Evolutionary conservation across 1,140 invertebrate genomes (phyloP).

Genomic region (Drosophila bipectinata): DNA sequence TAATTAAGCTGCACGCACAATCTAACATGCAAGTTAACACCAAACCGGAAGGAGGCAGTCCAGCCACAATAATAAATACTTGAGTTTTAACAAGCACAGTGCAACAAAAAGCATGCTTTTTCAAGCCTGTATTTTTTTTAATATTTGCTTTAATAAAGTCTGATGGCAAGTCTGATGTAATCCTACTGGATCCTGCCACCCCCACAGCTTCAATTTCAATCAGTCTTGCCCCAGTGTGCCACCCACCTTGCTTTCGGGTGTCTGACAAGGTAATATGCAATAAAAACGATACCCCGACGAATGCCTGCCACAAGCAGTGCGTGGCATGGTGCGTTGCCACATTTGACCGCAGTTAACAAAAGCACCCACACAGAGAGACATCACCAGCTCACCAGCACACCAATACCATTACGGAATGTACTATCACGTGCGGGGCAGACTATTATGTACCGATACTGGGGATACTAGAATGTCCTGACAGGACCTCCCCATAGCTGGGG

Average conservation of each 20-base stretch:
- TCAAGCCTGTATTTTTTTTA: no score
- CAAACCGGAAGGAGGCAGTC: slow-evolving; percentile 26
- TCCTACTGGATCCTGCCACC: no score
- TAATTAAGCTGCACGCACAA: slow-evolving; percentile 82
- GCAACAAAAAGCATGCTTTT: slow-evolving; percentile 8
- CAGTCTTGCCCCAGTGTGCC: slow-evolving; percentile 48
- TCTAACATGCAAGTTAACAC: slow-evolving; percentile 81
- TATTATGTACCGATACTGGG: slow-evolving; percentile 37
- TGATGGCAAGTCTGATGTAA: no score
- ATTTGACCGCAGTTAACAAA: slow-evolving; percentile 79
- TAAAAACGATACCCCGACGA: slow-evolving; percentile 71
- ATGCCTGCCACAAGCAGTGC: slow-evolving; percentile 28
- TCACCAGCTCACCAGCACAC: background rate
- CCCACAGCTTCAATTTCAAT: background rate
- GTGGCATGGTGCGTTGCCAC: slow-evolving; percentile 67
- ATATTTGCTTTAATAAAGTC: no score
- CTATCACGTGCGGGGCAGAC: slow-evolving; percentile 20
- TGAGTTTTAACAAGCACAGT: slow-evolving; percentile 21
- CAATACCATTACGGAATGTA: background rate
- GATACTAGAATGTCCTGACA: background rate
- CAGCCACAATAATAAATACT: slow-evolving; percentile 12
- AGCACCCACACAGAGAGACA: slow-evolving; percentile 40
- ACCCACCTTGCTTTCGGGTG: slow-evolving; percentile 7
- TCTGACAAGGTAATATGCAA: slow-evolving; percentile 78
- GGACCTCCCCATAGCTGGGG: slow-evolving; percentile 41